Evolutionary conservation across 2,113 vertebrate genomes (phyloP), one percentile per base, ranked within the genome.

Genomic region (Ageneiosus marmoratus): DNA sequence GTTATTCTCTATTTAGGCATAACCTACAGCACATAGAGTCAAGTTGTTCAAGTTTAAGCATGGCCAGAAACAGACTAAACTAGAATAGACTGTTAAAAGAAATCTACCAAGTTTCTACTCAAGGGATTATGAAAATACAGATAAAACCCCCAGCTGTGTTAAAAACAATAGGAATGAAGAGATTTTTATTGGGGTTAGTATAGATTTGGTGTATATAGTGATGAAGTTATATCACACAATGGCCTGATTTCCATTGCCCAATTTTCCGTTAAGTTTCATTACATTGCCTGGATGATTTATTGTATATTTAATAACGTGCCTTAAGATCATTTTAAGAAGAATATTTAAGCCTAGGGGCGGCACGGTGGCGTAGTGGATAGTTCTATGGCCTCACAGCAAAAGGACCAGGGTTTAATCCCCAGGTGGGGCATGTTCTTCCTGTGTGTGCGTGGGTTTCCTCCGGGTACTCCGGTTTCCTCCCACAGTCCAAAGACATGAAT

Each of bases 61-160:
- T 50, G 12, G 70, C 12, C 53, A 50, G 69, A 62, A 58, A 60
- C 29, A 74, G 22, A 10, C 41, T 27, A 83, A 48, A 29, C 32
- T 75, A 72, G 72, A 82, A 72, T 81, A 72, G 50, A 81, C 9
- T 46, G n/a, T 12, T 69, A 81, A 81, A 82, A 53, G 29, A 76
- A 82, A 73, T 81, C 51, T 44, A 63, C 70, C 58, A 44, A 5
- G 15, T 37, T 63, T 46, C 56, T 41, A 32, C 70, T 32, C 12
- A 55, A 77, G 48, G 60, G 48, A 67, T 60, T 12, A 6, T 56
- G 22, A 53, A 73, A 53, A 62, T 50, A 48, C 63, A 13, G 24
- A 11, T 27, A 77, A 83, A 69, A 56, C 34, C 48, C 27, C 50
- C n/a, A 67, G 29, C 34, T 56, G 46, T 46, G 32, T 5, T 32